Base-by-base conservation (phyloP, 2,113 vertebrate genomes). In the Coptodon rendalli region DNA sequence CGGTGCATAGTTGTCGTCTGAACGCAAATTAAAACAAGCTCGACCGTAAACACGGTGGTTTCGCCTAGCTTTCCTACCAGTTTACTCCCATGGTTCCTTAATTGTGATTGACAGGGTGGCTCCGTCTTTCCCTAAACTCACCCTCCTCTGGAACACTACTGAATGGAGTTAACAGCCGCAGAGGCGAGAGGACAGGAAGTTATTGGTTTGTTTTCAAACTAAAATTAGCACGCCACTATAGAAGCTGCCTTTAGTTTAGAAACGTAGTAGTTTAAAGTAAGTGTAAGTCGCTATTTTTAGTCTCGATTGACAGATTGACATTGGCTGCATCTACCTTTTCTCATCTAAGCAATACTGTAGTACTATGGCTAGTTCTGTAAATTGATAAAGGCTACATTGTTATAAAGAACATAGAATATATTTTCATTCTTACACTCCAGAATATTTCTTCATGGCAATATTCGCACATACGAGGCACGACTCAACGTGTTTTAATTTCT, bases 51-150 rank as follows among this genome's bases (percentile, higher is more conserved):
- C 85, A 90, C 89, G 79, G 88, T 76, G 90, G 85, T 89, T 94
- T 84, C 91, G 76, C 88, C 93, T 90, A 95, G 91, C 95, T 96
- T 95, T 88, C 90, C 93, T 92, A 93, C 88, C 95, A 95, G 94
- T 95, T 95, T 91, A 92, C 93, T 95, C 93, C 93, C 88, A 91
- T 93, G 92, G 94, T 92, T 95, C 91, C 94, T 94, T 94, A 92
- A 93, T 95, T 93, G 89, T 96, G 96, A 96, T 95, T 96, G 97
- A 96, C 96, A 95, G 93, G 85, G 91, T 91, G 89, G 87, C 91
- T 95, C 87, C 91, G 94, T 94, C 95, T 96, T 95, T 95, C 93
- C 94, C 94, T 93, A 87, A 96, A 96, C 94, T 96, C 95, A 93
- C 91, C 94, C 96, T 95, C 94, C 81, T 92, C 82, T 84, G 89